These are phyloP conservation scores for Scaptomyza caliginosa DNA, from an alignment of 2,888 invertebrate genomes.

Conservation along the genomic window DNA sequence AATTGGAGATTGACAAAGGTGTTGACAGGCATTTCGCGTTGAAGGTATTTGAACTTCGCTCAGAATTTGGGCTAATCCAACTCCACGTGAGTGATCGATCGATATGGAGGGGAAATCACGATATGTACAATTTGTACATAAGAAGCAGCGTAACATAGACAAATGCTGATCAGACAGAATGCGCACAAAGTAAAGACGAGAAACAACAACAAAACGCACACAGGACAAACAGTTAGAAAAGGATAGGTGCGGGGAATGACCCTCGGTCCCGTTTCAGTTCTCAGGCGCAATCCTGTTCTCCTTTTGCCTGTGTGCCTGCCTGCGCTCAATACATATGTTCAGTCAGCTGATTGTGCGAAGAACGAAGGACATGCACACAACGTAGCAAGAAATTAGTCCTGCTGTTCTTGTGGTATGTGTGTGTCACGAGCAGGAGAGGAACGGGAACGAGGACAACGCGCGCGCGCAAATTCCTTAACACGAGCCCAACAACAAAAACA, in stretches of 20 bases:
- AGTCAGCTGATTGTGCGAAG: constrained; percentile 64
- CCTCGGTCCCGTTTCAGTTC: constrained; percentile 56
- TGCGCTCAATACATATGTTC: constrained; percentile 60
- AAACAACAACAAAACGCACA: constrained; percentile 19
- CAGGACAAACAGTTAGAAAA: constrained; percentile 64
- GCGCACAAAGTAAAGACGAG: constrained; percentile 3
- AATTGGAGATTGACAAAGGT: constrained; percentile 53
- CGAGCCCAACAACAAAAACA: constrained; percentile 55
- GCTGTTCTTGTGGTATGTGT: constrained; percentile 68
- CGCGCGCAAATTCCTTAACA: constrained; percentile 78
- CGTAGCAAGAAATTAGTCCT: constrained; percentile 70
- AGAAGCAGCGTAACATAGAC: constrained; percentile 31
- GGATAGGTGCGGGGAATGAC: constrained; percentile 68
- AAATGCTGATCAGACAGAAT: constrained; percentile 69
- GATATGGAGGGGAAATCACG: constrained; percentile 61
- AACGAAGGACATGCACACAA: constrained; percentile 71
- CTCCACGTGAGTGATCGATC: constrained; percentile 17
- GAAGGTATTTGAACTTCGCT: constrained; percentile 56
- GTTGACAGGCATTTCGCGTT: constrained; percentile 42
- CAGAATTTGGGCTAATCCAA: constrained; percentile 32
- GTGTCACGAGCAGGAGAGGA: constrained; percentile 63
- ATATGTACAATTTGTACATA: constrained; percentile 30
- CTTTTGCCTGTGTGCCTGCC: constrained; percentile 29
- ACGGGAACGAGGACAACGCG: constrained; percentile 64
- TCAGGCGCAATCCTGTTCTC: constrained; percentile 40